A percentile compares a stretch with the other conserved stretches of the same genome.
These are phyloP conservation scores for Peromyscus melanophrys DNA, from an alignment of 2,797 vertebrate species.

Conservation along the genomic window DNA sequence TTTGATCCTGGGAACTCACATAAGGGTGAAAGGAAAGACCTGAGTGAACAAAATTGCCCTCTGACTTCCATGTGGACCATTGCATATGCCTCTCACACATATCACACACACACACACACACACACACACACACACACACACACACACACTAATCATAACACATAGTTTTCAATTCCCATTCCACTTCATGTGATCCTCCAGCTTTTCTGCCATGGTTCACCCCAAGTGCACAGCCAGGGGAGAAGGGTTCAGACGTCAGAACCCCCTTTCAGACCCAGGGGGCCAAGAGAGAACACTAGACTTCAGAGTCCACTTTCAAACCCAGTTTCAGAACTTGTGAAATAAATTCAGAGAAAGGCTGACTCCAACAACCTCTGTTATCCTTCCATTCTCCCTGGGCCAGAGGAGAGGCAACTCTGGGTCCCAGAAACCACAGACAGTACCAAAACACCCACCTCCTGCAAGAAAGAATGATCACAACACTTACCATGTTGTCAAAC, in stretches of 20 bases:
- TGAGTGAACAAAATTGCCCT: not conserved
- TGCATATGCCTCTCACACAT: not conserved
- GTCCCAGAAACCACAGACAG: not conserved
- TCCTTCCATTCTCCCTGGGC: not conserved
- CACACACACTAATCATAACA: not conserved
- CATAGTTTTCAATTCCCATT: not conserved
- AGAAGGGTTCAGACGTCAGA: not conserved
- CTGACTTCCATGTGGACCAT: not conserved
- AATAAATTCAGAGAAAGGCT: not conserved
- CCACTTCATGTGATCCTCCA: not conserved
- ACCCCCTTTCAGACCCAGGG: not conserved
- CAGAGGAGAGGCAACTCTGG: not conserved
- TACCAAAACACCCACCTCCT: not conserved
- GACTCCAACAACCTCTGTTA: not conserved
- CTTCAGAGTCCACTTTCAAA: slow-evolving; percentile 11
- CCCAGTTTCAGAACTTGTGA: not conserved
- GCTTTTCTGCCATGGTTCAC: not conserved
- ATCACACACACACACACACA: not conserved
- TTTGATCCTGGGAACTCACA: not conserved
- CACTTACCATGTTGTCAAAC: not conserved
- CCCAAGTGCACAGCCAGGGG: too few relatives aligned
- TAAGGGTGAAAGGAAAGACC: not conserved
- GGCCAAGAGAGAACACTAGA: not conserved
- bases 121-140: not conserved
- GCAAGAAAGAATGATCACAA: not conserved